Base-by-base conservation (phyloP, 1,140 invertebrate species). In the Drosophila mayri region DNA sequence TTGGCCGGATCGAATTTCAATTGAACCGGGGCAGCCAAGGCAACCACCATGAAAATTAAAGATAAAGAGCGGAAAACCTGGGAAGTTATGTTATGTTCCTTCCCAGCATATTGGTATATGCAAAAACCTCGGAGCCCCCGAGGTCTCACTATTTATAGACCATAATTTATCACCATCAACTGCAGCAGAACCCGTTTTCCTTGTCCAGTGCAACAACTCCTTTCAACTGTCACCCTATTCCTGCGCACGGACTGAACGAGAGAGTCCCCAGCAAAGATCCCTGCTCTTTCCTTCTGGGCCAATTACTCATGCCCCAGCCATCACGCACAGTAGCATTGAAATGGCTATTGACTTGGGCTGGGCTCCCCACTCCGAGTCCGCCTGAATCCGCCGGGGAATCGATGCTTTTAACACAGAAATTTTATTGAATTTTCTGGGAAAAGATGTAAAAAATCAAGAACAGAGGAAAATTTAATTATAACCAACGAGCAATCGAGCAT, bases 401-500 rank as follows among this genome's bases (percentile, higher is more conserved):
- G 67, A 72, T 60, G 66, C 52, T 43, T 54, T 62, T 61, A 47
- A 46, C 54, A 59, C 55, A 58, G 61, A 64, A 55, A 59, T 83
- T 81, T 85, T 85, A 86, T 85, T 86, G 82, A 81, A 75, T 88
- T 88, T 88, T 80, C 84, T 60, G 60, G 64, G 84, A 87, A 87
- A 88, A 77, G 67, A 73, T 88, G 79, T 87, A 80, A 79, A 82
- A 77, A 80, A 50, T 60, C 67, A 50, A 50, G 67, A 44, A 67
- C 49, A 52, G 61, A 75, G 43, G 30, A 30, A 76, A 88, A 80
- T 87, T 88, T 77, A 87, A 84, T 87, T 87, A 84, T 61, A 71
- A 62, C 65, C 76, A 57, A 77, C 57, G 28, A 77, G 57, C 75
- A 77, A 62, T 70, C 43, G 74, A 57, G 50, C 57, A 62, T 61